Percentiles rank a stretch among this genome's conserved stretches.
Conservation (phyloP, 2,797 vertebrate species). For the Cirrhinus molitorella region DNA sequence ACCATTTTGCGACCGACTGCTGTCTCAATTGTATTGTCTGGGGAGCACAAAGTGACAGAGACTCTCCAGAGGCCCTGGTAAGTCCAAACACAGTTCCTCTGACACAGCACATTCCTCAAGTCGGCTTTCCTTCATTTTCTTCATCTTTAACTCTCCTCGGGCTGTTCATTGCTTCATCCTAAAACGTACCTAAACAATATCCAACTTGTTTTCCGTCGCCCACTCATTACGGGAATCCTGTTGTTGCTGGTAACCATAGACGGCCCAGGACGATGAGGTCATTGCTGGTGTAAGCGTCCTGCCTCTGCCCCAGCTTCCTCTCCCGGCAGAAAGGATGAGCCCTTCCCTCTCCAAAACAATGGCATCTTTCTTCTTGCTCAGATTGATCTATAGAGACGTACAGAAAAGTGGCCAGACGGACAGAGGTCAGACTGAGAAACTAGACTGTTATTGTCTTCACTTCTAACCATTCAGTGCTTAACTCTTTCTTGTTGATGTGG, state of each 20-base stretch:
- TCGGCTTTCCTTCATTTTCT: background rate
- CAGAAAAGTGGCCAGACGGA: constrained; percentile 52
- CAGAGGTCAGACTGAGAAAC: constrained; percentile 20
- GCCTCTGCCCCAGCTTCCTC: constrained; percentile 60
- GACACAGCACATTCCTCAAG: constrained; percentile 44
- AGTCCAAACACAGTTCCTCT: constrained; percentile 77
- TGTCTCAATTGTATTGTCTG: constrained; percentile 23
- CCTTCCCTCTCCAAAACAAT: constrained; percentile 69
- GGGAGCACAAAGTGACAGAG: constrained; percentile 1
- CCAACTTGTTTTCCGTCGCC: constrained; percentile 75
- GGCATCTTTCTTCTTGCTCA: constrained; percentile 69
- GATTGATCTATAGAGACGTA: constrained; percentile 46
- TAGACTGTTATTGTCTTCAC: constrained; percentile 41
- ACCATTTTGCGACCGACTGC: constrained; percentile 24
- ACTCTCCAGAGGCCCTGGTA: constrained; percentile 41
- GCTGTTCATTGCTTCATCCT: constrained; percentile 44
- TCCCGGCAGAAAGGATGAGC: constrained; percentile 34
- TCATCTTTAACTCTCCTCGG: constrained; percentile 60
- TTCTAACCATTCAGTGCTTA: background rate
- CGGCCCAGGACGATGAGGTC: constrained; percentile 76
- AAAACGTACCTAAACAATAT: constrained; percentile 68
- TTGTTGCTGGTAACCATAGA: constrained; percentile 79
- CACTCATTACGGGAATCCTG: constrained; percentile 78
- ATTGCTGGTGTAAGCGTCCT: constrained; percentile 71
- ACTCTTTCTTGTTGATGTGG: constrained; percentile 7